Percentiles rank a stretch among this genome's conserved stretches.
These are phyloP conservation scores for Aricia artaxerxes DNA, from an alignment of 2,888 invertebrate species.

Conservation along the genomic window DNA sequence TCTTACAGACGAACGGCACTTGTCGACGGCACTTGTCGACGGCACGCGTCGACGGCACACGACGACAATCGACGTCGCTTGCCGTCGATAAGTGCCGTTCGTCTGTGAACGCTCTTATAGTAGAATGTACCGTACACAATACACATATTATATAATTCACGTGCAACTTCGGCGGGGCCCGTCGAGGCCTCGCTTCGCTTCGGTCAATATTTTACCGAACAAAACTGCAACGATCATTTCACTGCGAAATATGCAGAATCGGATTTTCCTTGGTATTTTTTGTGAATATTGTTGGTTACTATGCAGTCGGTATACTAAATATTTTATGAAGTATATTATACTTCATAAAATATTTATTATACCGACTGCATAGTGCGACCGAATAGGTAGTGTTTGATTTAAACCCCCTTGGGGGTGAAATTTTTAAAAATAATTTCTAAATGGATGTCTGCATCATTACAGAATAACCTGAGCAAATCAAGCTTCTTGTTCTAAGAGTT, in stretches of 20 bases:
- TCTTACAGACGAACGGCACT: too few species aligned
- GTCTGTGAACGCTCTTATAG: too few species aligned
- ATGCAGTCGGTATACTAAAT: neutral
- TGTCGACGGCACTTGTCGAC: too few species aligned
- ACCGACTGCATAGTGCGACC: too few species aligned
- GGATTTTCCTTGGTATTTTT: neutral
- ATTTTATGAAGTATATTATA: neutral
- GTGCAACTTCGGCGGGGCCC: neutral
- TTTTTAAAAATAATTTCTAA: neutral
- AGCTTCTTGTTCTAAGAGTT: too few species aligned
- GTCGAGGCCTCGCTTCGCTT: neutral
- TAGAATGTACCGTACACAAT: neutral
- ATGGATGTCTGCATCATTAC: too few species aligned
- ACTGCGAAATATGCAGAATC: neutral
- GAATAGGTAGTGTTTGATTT: neutral
- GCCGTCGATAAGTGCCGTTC: too few species aligned
- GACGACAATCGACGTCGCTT: too few species aligned
- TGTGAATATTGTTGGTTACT: neutral
- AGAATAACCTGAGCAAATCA: too few species aligned
- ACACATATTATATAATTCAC: neutral
- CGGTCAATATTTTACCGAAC: conserved; percentile 15
- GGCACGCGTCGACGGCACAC: too few species aligned
- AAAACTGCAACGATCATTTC: conserved; percentile 7
- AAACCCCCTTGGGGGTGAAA: neutral
- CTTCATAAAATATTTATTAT: too few species aligned